Evolutionary conservation across 2,888 invertebrate genomes (phyloP).

Genomic region (Reticulitermes lucifugus): DNA sequence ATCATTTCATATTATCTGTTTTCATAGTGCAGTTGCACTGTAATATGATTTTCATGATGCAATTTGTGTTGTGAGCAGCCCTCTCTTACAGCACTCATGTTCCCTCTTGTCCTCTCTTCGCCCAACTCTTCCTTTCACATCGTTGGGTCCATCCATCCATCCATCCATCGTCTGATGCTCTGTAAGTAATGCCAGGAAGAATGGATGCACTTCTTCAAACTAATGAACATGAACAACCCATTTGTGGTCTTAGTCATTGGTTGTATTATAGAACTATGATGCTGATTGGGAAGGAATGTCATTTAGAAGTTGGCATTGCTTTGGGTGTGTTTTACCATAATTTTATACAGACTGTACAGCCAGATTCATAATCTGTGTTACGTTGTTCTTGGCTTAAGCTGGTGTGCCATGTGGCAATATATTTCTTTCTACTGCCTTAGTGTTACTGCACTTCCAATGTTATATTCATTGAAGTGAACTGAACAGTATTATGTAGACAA

Average conservation of each 20-base stretch:
- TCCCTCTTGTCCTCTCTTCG: slow-evolving; percentile 13
- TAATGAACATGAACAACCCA: background rate
- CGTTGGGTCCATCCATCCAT: slow-evolving; percentile 2
- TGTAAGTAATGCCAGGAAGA: slow-evolving; percentile 16
- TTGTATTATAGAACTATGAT: background rate
- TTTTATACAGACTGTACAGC: background rate
- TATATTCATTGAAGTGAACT: no score
- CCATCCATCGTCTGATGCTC: background rate
- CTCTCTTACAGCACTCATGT: slow-evolving; percentile 19
- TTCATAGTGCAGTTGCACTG: no score
- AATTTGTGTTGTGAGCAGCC: slow-evolving; percentile 23
- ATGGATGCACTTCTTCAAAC: background rate
- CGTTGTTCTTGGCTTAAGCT: no score
- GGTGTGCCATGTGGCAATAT: no score
- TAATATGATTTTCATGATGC: background rate
- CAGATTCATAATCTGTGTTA: no score
- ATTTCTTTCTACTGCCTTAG: no score
- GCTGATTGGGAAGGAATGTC: background rate
- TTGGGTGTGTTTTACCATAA: background rate
- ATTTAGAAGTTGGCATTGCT: background rate
- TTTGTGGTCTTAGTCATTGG: background rate
- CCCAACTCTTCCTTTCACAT: slow-evolving; percentile 23
- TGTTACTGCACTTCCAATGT: no score
- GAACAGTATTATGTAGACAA: no score
- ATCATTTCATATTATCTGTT: background rate